These are phyloP conservation scores for Dipus sagitta DNA, from an alignment of 2,797 vertebrate genomes.

Conservation along the genomic window DNA sequence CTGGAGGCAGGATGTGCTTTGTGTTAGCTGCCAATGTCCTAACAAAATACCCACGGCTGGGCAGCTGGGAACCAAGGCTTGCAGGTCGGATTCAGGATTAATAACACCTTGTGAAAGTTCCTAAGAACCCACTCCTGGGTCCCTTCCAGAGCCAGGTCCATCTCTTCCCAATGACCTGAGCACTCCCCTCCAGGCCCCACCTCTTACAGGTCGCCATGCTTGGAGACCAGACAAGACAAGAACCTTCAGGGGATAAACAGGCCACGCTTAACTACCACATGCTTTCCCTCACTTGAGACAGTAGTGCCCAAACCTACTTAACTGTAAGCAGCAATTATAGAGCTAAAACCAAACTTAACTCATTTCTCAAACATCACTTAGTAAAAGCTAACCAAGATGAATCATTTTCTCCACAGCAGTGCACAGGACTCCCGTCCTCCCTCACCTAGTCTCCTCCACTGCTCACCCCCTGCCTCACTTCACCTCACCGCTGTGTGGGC, in stretches of 20 bases:
- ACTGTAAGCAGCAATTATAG: background rate
- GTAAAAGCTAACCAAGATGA: background rate
- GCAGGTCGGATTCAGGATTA: background rate
- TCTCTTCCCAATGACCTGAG: background rate
- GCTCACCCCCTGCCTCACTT: background rate
- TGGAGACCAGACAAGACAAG: background rate
- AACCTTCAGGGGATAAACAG: background rate
- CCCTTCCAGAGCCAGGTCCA: background rate
- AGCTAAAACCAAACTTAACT: background rate
- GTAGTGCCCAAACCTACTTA: background rate
- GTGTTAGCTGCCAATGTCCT: background rate
- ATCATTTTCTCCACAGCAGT: background rate
- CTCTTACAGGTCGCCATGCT: background rate
- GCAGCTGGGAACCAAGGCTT: background rate
- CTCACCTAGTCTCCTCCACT: background rate
- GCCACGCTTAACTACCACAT: background rate
- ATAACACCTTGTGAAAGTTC: background rate
- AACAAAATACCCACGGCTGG: background rate
- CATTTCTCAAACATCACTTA: slow-evolving; percentile 21
- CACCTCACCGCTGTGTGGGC: background rate
- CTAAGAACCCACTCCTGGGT: background rate
- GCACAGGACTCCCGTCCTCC: too few relatives aligned
- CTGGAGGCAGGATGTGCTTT: too few relatives aligned
- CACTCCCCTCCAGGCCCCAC: too few relatives aligned
- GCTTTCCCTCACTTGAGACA: background rate